Evolutionary conservation across 2,797 vertebrate genomes (phyloP).

Genomic region (Helicolenus hilgendorfi): DNA sequence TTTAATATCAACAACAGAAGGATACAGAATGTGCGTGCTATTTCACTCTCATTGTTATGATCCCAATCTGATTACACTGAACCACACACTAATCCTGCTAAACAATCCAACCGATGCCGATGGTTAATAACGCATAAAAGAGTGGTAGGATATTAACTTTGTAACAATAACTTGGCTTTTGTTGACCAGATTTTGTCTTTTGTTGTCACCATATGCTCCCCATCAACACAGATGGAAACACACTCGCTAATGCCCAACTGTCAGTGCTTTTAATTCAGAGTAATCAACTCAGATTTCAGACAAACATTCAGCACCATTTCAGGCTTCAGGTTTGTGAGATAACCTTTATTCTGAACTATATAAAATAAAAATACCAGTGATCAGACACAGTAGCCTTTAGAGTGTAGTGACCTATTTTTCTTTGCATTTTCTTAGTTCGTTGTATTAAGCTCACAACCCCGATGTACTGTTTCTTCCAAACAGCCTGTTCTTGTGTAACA

Average conservation of each 20-base stretch:
- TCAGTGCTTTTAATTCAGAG: conserved; percentile 21
- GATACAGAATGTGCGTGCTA: background rate
- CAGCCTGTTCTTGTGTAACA: background rate
- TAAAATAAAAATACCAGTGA: background rate
- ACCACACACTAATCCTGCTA: conserved; percentile 14
- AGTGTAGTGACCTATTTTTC: background rate
- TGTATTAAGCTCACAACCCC: background rate
- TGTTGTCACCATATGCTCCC: conserved; percentile 46
- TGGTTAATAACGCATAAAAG: conserved; percentile 32
- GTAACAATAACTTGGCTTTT: conserved; percentile 28
- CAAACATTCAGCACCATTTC: background rate
- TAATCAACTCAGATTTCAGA: conserved; percentile 20
- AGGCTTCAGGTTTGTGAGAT: background rate
- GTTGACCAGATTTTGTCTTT: conserved; percentile 46
- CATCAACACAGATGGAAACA: conserved; percentile 48
- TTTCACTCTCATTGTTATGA: background rate
- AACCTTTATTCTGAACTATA: background rate
- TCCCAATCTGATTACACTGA: conserved; percentile 6
- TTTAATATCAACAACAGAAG: conserved; percentile 10
- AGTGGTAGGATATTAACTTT: conserved; percentile 44
- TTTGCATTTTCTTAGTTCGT: background rate
- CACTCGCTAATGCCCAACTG: conserved; percentile 28
- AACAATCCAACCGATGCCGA: background rate
- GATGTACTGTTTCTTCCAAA: background rate
- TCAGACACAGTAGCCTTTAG: background rate